A percentile compares a stretch with the other conserved stretches of the same genome.
phyloP scores from a whole-genome alignment of 2,797 vertebrate genomes.

The Eidolon dupreanum region DNA sequence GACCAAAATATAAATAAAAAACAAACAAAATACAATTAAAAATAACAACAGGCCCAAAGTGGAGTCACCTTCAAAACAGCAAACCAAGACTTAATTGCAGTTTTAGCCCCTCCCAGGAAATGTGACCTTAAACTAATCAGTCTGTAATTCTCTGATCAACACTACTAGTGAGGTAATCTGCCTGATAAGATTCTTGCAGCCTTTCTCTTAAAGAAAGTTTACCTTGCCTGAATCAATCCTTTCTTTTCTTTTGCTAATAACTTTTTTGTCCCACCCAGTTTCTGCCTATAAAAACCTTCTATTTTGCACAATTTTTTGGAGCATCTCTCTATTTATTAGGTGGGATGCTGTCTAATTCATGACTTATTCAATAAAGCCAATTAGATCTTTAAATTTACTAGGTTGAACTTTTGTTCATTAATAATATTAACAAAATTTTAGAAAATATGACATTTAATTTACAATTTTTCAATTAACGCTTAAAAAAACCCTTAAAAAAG shows the following conservation, averaged over 20 bases:
- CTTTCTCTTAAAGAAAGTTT: not conserved
- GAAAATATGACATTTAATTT: not conserved
- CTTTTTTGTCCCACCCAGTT: not conserved
- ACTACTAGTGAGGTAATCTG: not conserved
- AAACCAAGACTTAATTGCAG: not conserved
- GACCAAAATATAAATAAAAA: not conserved
- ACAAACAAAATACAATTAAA: not conserved
- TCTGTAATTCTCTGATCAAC: not conserved
- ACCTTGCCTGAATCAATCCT: not conserved
- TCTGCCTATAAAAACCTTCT: not conserved
- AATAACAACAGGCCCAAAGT: not conserved
- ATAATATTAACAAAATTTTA: not conserved
- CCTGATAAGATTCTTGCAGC: not conserved
- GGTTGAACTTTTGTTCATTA: not conserved
- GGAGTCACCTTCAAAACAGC: not conserved
- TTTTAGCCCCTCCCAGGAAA: not conserved
- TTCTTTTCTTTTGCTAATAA: not conserved
- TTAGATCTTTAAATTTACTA: not conserved
- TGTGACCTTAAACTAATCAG: not conserved
- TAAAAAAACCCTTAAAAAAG: not conserved
- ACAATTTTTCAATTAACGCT: not conserved
- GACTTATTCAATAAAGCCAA: not conserved
- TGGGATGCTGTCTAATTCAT: not conserved
- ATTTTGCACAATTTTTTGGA: not conserved
- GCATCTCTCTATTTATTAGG: not conserved